Conservation (phyloP, 2,888 invertebrate genomes). For the Tipula vernalis region DNA sequence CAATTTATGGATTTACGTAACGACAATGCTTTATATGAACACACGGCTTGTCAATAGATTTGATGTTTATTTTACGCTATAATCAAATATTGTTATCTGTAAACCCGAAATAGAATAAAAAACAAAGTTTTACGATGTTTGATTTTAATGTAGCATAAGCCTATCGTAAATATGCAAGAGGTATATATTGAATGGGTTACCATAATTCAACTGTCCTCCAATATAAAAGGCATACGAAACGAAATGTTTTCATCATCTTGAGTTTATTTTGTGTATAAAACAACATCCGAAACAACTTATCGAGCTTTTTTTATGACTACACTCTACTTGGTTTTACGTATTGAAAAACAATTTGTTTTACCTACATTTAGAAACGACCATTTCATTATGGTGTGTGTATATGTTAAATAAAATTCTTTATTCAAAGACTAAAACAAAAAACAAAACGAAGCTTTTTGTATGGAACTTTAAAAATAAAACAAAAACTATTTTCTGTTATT, state of each 20-base stretch:
- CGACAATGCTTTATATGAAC: background rate
- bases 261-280: background rate
- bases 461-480: background rate
- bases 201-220: background rate
- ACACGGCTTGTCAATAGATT: background rate
- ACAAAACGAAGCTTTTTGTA: background rate
- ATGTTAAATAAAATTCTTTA: background rate
- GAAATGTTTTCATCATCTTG: background rate
- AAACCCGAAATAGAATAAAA: background rate
- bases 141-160: background rate
- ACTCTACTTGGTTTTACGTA: background rate
- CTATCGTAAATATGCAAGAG: background rate
- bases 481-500: background rate
- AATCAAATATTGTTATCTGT: background rate
- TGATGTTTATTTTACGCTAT: background rate
- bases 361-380: background rate
- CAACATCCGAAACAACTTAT: background rate
- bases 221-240: no score
- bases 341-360: background rate
- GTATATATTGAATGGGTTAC: background rate
- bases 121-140: background rate
- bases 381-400: background rate
- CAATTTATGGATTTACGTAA: background rate
- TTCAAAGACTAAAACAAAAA: background rate
- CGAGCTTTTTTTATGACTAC: background rate